Evolutionary conservation across 2,113 vertebrate genomes (phyloP), one percentile per base, ranked within the genome.

Genomic region (Empidonax traillii): DNA sequence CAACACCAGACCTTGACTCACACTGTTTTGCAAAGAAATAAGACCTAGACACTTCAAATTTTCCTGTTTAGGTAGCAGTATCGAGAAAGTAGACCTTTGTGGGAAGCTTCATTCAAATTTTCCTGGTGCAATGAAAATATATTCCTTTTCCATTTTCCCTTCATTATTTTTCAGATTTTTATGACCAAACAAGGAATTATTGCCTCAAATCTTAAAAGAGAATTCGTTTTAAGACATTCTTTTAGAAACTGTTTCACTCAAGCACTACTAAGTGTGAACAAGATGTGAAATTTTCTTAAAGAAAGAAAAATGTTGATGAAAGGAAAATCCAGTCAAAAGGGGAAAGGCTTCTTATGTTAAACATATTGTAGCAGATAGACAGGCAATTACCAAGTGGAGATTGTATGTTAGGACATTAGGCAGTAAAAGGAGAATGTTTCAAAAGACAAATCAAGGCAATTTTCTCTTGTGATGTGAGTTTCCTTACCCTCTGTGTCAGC

Each of bases 371-470:
- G 72, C 47, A 86, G 72, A 79, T 0, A 61, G 79, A 84, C 11
- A 87, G 53, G 71, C 39, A 91, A 80, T 86, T 92, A 86, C 35
- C 67, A 44, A 92, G 49, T 71, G 43, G 44, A 88, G 79, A 44
- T 68, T 2, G 0, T 37, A 65, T 0, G 2, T 33, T 68, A 72
- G 35, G 90, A 84, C 27, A 90, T 37, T 21, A 87, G 24, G 14
- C 47, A 84, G 33, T 46, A 74, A 87, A 93, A 91, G 20, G 7
- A 80, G 46, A 75, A 73, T 67, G 33, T 75, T 94, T 79, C 44
- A 52, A 52, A 91, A 78, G 67, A 93, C 33, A 90, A 76, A 94
- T 87, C 43, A 85, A 91, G 31, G 44, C 52, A 63, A 91, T 93
- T 84, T 74, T 84, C 59, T 84, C 43, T 69, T 53, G 10, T 41